Evolutionary conservation across 1,140 invertebrate genomes (phyloP).

Genomic region (Monomorium pharaonis): DNA sequence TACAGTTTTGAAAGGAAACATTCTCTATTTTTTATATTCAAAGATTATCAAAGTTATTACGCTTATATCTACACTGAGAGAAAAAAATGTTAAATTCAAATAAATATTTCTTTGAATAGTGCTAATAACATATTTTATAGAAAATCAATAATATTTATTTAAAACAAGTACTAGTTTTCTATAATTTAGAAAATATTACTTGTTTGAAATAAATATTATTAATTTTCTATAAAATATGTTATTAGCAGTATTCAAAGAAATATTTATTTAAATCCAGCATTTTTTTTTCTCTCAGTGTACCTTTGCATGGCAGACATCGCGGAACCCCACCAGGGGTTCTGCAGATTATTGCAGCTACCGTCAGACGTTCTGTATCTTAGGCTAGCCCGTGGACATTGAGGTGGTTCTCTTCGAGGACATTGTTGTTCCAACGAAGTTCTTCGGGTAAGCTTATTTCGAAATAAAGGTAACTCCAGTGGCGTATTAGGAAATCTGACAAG

Average conservation of each 20-base stretch:
- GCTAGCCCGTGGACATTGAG: slow-evolving; percentile 87
- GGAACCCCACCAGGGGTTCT: slow-evolving; percentile 91
- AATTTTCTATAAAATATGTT: too few relatives aligned
- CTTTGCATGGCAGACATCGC: slow-evolving; percentile 92
- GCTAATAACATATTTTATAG: too few relatives aligned
- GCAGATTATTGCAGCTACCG: slow-evolving; percentile 94
- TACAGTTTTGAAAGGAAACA: not conserved
- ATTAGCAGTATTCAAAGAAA: too few relatives aligned
- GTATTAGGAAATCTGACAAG: slow-evolving; percentile 72
- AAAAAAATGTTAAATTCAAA: too few relatives aligned
- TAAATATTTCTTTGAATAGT: too few relatives aligned
- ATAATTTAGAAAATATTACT: too few relatives aligned
- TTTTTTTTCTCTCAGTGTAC: too few relatives aligned
- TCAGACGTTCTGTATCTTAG: slow-evolving; percentile 92
- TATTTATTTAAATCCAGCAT: too few relatives aligned
- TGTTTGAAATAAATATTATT: too few relatives aligned
- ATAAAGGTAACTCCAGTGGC: slow-evolving; percentile 68
- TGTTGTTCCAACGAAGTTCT: slow-evolving; percentile 84
- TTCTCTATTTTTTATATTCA: not conserved
- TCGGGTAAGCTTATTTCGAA: slow-evolving; percentile 48
- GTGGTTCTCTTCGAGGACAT: slow-evolving; percentile 87
- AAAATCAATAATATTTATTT: too few relatives aligned
- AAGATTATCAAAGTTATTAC: not conserved
- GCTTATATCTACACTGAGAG: too few relatives aligned
- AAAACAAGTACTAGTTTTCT: too few relatives aligned